Evolutionary conservation across 2,888 invertebrate species (phyloP).

Genomic region (Hyppa rectilinea): DNA sequence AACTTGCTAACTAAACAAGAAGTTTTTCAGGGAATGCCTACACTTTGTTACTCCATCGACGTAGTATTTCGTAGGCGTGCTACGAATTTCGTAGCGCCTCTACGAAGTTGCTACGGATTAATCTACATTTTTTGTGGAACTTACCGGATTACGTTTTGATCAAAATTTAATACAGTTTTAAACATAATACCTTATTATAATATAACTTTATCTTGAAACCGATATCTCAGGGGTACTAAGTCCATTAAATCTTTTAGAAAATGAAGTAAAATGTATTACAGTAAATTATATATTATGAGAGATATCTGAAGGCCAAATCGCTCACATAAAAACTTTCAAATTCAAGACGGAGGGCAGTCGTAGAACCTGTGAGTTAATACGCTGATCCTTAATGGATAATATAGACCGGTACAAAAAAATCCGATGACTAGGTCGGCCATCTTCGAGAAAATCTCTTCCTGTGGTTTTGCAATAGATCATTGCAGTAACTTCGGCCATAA

Average conservation of each 20-base stretch:
- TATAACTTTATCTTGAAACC: constrained; percentile 2
- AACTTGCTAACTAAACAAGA: constrained; percentile 37
- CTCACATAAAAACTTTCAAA: too few species aligned
- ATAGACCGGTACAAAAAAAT: too few species aligned
- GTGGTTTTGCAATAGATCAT: too few species aligned
- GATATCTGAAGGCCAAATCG: too few species aligned
- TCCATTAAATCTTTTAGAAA: constrained; percentile 12
- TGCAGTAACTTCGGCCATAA: too few species aligned
- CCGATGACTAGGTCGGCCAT: too few species aligned
- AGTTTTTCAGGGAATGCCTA: constrained; percentile 19
- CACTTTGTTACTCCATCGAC: constrained; percentile 24
- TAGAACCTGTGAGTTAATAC: too few species aligned
- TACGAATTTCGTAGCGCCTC: constrained; percentile 46
- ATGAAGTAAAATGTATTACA: not conserved
- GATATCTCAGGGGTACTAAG: constrained; percentile 5
- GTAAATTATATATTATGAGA: too few species aligned
- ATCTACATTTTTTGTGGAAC: constrained; percentile 25
- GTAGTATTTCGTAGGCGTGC: constrained; percentile 35
- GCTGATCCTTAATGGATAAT: too few species aligned
- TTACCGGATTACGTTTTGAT: constrained; percentile 30
- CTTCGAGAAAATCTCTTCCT: too few species aligned
- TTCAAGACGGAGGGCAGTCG: too few species aligned
- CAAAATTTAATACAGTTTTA: constrained; percentile 6
- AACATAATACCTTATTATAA: constrained; percentile 4
- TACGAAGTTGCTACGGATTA: constrained; percentile 39